A percentile compares a stretch with the other conserved stretches of the same genome.
Conservation (phyloP, 2,797 vertebrate species). For the Petrocephalus sullivani region DNA sequence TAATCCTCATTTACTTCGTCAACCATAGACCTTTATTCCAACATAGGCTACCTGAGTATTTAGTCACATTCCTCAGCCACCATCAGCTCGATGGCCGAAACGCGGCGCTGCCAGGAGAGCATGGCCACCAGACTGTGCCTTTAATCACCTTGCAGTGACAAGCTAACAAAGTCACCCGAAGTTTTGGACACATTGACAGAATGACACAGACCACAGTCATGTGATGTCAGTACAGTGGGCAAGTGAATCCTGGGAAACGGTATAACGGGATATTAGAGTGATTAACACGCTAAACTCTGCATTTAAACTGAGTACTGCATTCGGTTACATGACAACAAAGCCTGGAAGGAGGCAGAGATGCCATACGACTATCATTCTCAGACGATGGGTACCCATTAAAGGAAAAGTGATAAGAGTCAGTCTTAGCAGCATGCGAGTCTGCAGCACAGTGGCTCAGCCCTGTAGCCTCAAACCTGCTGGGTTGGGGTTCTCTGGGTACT, state of each 20-base stretch:
- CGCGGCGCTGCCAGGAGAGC: background rate
- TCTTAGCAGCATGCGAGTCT: background rate
- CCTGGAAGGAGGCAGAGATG: background rate
- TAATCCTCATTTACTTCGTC: background rate
- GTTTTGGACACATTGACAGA: background rate
- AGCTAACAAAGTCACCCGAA: no score
- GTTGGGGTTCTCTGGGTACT: no score
- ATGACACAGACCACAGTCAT: background rate
- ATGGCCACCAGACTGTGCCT: background rate
- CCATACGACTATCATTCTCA: background rate
- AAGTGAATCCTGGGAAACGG: background rate
- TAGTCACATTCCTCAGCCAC: background rate
- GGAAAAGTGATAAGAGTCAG: background rate
- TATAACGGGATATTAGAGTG: background rate
- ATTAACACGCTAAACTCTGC: background rate
- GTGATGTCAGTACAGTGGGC: background rate
- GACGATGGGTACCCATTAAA: background rate
- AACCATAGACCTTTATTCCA: background rate
- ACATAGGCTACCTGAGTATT: background rate
- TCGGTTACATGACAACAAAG: background rate
- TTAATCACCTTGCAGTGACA: background rate
- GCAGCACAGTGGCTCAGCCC: background rate
- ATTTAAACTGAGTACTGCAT: background rate
- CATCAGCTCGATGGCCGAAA: background rate
- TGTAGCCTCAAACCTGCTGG: background rate